Conservation (phyloP, 2,888 invertebrate genomes). For the Allacma fusca region DNA sequence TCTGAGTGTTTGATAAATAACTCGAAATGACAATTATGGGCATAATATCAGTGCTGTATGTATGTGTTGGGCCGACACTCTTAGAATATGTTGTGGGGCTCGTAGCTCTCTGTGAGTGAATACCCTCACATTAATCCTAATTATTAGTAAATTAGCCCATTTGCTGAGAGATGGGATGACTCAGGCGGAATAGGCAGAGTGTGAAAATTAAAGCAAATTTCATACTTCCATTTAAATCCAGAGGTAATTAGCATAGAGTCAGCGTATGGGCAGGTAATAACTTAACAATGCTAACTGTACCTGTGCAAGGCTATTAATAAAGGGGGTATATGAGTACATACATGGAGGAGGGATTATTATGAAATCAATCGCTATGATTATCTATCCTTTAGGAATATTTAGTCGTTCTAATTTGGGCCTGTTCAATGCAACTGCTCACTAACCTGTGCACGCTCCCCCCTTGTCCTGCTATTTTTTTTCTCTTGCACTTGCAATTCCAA, state of each 20-base stretch:
- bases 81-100: neutral
- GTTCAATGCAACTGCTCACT: neutral
- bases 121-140: neutral
- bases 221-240: neutral
- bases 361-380: constrained; percentile 13
- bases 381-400: constrained; percentile 1
- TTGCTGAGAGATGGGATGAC: neutral
- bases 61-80: neutral
- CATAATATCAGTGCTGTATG: neutral
- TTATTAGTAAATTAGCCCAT: constrained; percentile 2
- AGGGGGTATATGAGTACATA: neutral
- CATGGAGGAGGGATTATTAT: neutral
- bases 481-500: neutral
- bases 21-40: constrained; percentile 15
- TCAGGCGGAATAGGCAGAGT: neutral
- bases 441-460: neutral
- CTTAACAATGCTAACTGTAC: neutral
- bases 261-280: neutral
- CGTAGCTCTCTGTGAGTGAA: neutral
- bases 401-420: neutral
- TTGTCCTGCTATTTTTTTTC: neutral
- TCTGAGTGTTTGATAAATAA: constrained; percentile 6
- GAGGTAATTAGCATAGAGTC: neutral
- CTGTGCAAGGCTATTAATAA: constrained; percentile 16
- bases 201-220: constrained; percentile 16